Evolutionary conservation across 2,888 invertebrate genomes (phyloP), one percentile per base, ranked within the genome.

Genomic region (Pandemis heparana): DNA sequence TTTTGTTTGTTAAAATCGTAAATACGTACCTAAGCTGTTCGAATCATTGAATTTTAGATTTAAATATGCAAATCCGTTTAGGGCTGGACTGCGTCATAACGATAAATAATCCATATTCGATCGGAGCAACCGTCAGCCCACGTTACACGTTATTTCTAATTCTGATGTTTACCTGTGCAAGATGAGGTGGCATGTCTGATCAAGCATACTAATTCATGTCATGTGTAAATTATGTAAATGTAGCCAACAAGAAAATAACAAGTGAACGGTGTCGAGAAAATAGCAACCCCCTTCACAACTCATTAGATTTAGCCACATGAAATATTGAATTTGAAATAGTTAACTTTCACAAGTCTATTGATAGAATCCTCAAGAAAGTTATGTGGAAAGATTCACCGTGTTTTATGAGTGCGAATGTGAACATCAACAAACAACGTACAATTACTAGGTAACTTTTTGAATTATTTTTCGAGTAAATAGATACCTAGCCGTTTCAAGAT

Each of bases 131-230:
- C 51, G 59, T 69, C 64, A 18, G 14, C 12, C 48, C 51, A 39
- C 51, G 56, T 69, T 74, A 69, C 41, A 56, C 69, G 60, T 65
- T 59, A 69, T 74, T 74, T 74, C 32, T 64, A 59, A 74, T 72
- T 67, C 66, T 48, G 64, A 51, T 63, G 67, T 72, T 68, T 68
- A 73, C 73, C 51, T 70, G 48, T 60, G 53, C n/a, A 67, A 72
- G 51, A 67, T 38, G 67, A 62, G 59, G 46, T 68, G 72, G 48
- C 67, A 59, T 63, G 60, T 74, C 68, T 69, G 51, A 64, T 69
- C 41, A 74, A 69, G 73, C 69, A 74, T 74, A 73, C 63, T 69
- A 51, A 74, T 60, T 74, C 63, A 64, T 65, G 64, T 74, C 73
- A 60, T 64, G 62, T 48, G 75, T 48, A 71, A 75, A 72, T 64